phyloP scores from a whole-genome alignment of 2,797 vertebrate genomes.

The Threskiornis aethiopicus region DNA sequence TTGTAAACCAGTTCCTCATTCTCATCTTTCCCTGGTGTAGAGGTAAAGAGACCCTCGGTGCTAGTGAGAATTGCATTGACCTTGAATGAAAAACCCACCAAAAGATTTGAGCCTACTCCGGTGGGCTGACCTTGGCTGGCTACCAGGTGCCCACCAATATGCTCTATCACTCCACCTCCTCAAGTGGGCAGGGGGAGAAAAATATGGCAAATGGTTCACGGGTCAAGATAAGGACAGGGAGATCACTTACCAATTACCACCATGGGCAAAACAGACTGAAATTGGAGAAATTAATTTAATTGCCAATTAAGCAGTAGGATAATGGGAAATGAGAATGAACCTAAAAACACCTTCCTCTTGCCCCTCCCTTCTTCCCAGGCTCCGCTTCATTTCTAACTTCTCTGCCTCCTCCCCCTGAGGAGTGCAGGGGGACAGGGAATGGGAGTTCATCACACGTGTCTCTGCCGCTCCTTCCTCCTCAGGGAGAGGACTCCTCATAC shows the following conservation, averaged over 20 bases:
- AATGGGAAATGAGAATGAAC: background rate
- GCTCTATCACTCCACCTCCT: background rate
- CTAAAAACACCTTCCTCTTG: fast-evolving
- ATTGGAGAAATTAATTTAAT: background rate
- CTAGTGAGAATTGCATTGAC: background rate
- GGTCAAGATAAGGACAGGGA: background rate
- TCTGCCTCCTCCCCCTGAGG: fast-evolving
- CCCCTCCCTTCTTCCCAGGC: background rate
- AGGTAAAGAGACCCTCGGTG: background rate
- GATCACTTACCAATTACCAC: background rate
- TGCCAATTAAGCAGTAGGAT: background rate
- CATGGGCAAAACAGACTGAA: background rate
- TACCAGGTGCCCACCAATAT: background rate
- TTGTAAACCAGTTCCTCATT: background rate
- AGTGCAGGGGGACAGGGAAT: fast-evolving
- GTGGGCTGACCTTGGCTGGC: background rate
- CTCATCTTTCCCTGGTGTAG: background rate
- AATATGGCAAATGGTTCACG: background rate
- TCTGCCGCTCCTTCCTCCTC: background rate
- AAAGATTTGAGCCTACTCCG: background rate
- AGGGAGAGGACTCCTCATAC: background rate
- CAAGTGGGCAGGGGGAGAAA: background rate
- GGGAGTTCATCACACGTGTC: background rate
- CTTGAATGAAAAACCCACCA: background rate
- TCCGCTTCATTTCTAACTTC: background rate